Evolutionary conservation across 1,140 invertebrate species (phyloP).

Genomic region (Stratiolaelaps scimitus): DNA sequence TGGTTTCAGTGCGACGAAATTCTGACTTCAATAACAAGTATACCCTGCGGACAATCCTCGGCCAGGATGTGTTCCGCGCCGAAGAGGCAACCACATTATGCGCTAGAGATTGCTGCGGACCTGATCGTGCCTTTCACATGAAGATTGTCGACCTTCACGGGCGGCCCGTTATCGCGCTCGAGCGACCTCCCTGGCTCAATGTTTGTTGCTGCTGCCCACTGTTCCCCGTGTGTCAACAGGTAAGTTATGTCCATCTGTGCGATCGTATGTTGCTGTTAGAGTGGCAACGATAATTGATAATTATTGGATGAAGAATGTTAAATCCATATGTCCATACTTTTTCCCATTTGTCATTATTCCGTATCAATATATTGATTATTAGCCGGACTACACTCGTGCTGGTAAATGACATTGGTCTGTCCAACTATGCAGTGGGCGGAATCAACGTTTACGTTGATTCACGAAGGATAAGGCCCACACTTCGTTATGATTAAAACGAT

Average conservation of each 20-base stretch:
- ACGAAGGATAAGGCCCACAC: too few relatives aligned
- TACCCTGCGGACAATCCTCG: constrained; percentile 18
- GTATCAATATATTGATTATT: too few relatives aligned
- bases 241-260: not conserved
- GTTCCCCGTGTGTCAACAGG: constrained; percentile 14
- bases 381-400: too few relatives aligned
- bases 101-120: constrained; percentile 18
- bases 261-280: too few relatives aligned
- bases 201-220: constrained; percentile 21
- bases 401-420: too few relatives aligned
- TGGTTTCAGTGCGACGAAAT: constrained; percentile 17
- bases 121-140: constrained; percentile 23
- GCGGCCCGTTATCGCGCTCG: constrained; percentile 1
- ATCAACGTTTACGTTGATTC: too few relatives aligned
- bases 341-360: too few relatives aligned
- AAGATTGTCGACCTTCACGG: constrained; percentile 27
- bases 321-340: too few relatives aligned
- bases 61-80: constrained; percentile 20
- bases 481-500: too few relatives aligned
- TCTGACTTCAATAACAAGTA: constrained; percentile 28
- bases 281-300: too few relatives aligned
- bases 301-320: too few relatives aligned
- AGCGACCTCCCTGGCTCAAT: constrained; percentile 19
- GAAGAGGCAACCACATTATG: constrained; percentile 19
- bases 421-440: too few relatives aligned